Base-by-base conservation (phyloP, 1,140 invertebrate species). In the Aplysia californica region DNA sequence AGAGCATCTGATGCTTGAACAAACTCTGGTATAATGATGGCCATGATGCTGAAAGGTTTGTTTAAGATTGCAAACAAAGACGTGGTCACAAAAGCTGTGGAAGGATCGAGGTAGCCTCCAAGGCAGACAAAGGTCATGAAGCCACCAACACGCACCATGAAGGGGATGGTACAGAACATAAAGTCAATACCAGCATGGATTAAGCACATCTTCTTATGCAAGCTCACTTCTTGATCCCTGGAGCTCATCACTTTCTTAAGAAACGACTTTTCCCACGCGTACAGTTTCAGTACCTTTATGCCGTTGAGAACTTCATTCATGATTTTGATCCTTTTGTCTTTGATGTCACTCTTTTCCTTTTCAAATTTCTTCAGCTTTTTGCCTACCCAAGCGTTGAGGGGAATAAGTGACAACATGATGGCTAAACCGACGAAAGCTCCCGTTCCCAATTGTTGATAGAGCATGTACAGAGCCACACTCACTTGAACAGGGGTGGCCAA, bases 361-460 rank as follows among this genome's bases (percentile, higher is more conserved):
- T 91, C 88, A 69, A 96, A 90, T 39, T 85, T 87, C 59, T 89
- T 87, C 15, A 92, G 93, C 88, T 94, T 94, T 84, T 93, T 94
- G 1, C 96, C 96, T 76, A 98, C 94, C 50, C 94, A 91, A 0
- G 94, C 95, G 89, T 98, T 98, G 2, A 98, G 87, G 0, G 90
- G 91, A 18, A 91, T 83, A 68, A 90, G 76, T 1, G 91, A 55
- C 21, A 90, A 36, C 66, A 91, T 79, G 0, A 90, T 84, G 5
- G 55, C 81, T 0, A 91, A 55, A 6, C 90, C 90, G 65, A 86
- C 89, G 0, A 91, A 65, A 29, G 85, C 81, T 20, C 87, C 80
- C 18, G 83, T 61, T 2, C 86, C 91, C 38, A 92, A 87, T 78
- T 94, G 93, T 23, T 93, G 91, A 95, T 95, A 98, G 0, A 98